phyloP scores from a whole-genome alignment of 2,797 vertebrate species.

The Nyctibius grandis region DNA sequence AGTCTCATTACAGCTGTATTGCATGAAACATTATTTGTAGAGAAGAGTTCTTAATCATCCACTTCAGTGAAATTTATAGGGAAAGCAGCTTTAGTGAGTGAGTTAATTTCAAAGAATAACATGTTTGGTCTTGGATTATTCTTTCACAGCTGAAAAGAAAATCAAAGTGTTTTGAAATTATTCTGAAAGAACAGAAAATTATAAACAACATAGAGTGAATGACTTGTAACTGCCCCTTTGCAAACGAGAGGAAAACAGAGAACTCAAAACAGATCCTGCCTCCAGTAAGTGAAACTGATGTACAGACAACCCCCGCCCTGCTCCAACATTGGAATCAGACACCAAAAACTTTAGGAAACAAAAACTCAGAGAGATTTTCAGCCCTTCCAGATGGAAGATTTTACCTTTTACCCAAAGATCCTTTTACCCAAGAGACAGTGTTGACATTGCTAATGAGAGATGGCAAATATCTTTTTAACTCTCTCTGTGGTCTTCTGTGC shows the following conservation, averaged over 20 bases:
- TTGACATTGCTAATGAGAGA: constrained; percentile 23
- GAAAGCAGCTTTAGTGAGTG: constrained; percentile 43
- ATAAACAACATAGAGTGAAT: constrained; percentile 43
- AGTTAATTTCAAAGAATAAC: constrained; percentile 71
- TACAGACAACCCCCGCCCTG: not conserved
- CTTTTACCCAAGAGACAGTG: not conserved
- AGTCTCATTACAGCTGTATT: constrained; percentile 64
- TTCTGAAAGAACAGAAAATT: constrained; percentile 54
- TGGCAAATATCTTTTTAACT: constrained; percentile 20
- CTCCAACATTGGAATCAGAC: not conserved
- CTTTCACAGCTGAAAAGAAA: constrained; percentile 67
- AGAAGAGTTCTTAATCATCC: constrained; percentile 68
- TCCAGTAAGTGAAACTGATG: not conserved
- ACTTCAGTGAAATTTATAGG: constrained; percentile 63
- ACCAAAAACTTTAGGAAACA: not conserved
- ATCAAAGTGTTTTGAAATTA: constrained; percentile 56
- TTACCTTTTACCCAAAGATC: not conserved
- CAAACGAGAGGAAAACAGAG: not conserved
- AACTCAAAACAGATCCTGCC: not conserved
- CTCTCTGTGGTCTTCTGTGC: constrained; percentile 15
- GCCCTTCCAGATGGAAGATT: constrained; percentile 5
- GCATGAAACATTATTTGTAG: constrained; percentile 59
- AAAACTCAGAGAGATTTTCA: not conserved
- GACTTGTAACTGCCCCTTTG: constrained; percentile 34
- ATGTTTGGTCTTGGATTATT: constrained; percentile 65